phyloP scores from a whole-genome alignment of 2,113 vertebrate genomes.

The Charina bottae region DNA sequence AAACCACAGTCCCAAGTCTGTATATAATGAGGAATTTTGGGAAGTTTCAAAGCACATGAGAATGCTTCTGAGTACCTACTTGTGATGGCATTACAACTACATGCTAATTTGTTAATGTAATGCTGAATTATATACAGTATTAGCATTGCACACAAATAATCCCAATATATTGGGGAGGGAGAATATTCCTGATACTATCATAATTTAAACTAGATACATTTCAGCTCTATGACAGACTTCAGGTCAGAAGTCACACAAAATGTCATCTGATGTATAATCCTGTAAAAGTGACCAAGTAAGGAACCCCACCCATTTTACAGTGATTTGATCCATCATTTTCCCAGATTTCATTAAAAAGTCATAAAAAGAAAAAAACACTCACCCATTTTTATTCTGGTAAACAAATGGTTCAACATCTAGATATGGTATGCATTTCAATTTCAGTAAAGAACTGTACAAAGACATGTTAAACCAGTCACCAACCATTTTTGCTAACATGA shows the following conservation, averaged over 20 bases:
- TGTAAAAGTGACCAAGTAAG: not conserved
- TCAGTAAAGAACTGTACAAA: conserved; percentile 60
- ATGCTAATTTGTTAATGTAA: not conserved
- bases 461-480: conserved; percentile 36
- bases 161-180: not conserved
- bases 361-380: conserved; percentile 20
- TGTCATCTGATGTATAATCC: not conserved
- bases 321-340: not conserved
- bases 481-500: conserved; percentile 50
- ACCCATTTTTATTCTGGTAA: conserved; percentile 39
- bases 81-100: not conserved
- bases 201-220: not conserved
- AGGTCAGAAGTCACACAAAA: not conserved
- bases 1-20: not conserved
- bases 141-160: not conserved
- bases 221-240: not conserved
- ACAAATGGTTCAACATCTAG: conserved; percentile 49
- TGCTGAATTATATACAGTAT: not conserved
- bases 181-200: not conserved
- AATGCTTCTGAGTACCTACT: not conserved
- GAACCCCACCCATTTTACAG: not conserved
- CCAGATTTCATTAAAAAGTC: not conserved
- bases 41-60: not conserved
- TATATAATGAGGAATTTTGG: not conserved
- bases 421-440: conserved; percentile 62